A percentile compares a stretch with the other conserved stretches of the same genome.
These are phyloP conservation scores for Himalopsyche anomala DNA, from an alignment of 2,888 invertebrate species.

Conservation along the genomic window DNA sequence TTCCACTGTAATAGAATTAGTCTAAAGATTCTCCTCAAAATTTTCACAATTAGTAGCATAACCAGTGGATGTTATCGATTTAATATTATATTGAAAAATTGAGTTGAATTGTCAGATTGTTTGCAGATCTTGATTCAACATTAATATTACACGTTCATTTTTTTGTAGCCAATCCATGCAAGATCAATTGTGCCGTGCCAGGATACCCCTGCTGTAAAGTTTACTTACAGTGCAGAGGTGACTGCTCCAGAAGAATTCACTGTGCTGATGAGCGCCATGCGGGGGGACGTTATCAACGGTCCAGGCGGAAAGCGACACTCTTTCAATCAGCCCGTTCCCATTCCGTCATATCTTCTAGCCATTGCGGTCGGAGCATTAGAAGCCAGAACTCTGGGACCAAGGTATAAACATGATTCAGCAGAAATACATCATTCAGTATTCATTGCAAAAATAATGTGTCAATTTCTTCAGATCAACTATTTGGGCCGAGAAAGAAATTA, in stretches of 20 bases:
- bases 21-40: no score
- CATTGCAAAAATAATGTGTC: background rate
- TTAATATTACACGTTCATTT: no score
- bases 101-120: no score
- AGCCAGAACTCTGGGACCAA: constrained; percentile 84
- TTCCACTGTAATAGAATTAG: no score
- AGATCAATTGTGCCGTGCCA: constrained; percentile 94
- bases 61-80: no score
- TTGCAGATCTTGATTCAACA: no score
- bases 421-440: no score
- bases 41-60: no score
- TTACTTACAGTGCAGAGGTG: constrained; percentile 86
- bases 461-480: constrained; percentile 81
- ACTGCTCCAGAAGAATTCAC: constrained; percentile 85
- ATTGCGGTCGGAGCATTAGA: constrained; percentile 91
- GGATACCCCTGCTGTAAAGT: constrained; percentile 93
- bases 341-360: constrained; percentile 93
- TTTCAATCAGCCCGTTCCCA: constrained; percentile 87
- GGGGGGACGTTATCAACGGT: constrained; percentile 72
- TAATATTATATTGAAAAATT: no score
- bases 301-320: constrained; percentile 72
- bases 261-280: constrained; percentile 92
- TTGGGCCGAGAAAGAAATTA: constrained; percentile 92
- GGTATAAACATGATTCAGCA: constrained; percentile 67
- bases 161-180: constrained; percentile 87